Percentiles rank a stretch among this genome's conserved stretches.
These are phyloP conservation scores for Spongia lamella DNA, from an alignment of 37 sponge, comb jelly and placozoan genomes.

Conservation along the genomic window DNA sequence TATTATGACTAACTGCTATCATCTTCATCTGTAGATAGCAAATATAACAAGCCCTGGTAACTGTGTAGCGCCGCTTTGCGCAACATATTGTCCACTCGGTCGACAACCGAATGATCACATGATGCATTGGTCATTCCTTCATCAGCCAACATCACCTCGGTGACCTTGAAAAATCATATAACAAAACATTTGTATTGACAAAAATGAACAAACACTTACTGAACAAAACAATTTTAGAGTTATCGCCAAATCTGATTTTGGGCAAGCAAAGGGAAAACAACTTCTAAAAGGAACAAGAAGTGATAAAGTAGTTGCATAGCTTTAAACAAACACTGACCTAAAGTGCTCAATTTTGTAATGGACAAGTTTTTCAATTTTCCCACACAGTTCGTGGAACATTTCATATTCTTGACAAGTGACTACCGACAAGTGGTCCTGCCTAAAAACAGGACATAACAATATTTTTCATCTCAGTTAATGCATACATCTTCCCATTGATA, in stretches of 20 bases:
- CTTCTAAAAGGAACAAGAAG: neutral
- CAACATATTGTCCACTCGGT: too few species aligned
- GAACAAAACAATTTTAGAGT: constrained; percentile 51
- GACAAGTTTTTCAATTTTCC: constrained; percentile 40
- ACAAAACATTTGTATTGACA: too few species aligned
- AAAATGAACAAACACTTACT: too few species aligned
- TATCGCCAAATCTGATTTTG: constrained; percentile 51
- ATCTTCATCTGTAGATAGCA: too few species aligned
- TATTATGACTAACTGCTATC: too few species aligned
- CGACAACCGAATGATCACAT: too few species aligned
- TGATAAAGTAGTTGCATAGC: too few species aligned
- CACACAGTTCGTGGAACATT: constrained; percentile 22
- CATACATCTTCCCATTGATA: constrained; percentile 61
- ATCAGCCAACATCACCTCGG: too few species aligned
- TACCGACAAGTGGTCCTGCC: constrained; percentile 41
- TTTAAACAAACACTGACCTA: neutral
- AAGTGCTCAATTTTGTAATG: constrained; percentile 47
- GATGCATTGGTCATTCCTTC: too few species aligned
- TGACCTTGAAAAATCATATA: too few species aligned
- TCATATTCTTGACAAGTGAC: constrained; percentile 38
- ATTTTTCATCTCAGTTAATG: neutral
- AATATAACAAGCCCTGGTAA: too few species aligned
- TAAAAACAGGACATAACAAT: neutral
- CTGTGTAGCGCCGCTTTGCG: too few species aligned
- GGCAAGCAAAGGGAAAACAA: constrained; percentile 56